Evolutionary conservation across 2,797 vertebrate genomes (phyloP).

Genomic region (Benthosema pterotum): DNA sequence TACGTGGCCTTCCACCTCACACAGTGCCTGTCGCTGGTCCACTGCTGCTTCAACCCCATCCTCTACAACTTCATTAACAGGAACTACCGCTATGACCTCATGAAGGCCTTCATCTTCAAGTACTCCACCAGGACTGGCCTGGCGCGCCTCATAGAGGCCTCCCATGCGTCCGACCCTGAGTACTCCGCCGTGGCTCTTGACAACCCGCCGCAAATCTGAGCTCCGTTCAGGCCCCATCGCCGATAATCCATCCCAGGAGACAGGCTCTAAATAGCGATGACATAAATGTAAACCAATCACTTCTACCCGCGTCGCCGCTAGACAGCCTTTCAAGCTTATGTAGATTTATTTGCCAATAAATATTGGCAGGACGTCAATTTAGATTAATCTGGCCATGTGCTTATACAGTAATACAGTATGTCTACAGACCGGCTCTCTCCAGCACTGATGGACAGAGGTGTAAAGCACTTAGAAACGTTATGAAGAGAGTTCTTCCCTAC

Average conservation of each 20-base stretch:
- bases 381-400: no score
- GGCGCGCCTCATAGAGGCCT: slow-evolving; percentile 89
- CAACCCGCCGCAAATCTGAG: slow-evolving; percentile 70
- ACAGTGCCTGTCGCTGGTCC: slow-evolving; percentile 93
- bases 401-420: no score
- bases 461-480: slow-evolving; percentile 67
- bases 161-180: slow-evolving; percentile 88
- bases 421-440: slow-evolving; percentile 24
- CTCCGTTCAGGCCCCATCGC: background rate
- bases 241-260: slow-evolving; percentile 16
- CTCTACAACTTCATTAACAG: slow-evolving; percentile 96
- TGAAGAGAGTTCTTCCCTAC: slow-evolving; percentile 2
- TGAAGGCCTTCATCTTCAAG: slow-evolving; percentile 98
- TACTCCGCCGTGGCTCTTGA: slow-evolving; percentile 84
- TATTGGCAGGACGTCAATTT: no score
- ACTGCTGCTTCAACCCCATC: slow-evolving; percentile 96
- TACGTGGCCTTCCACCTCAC: slow-evolving; percentile 90
- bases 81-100: slow-evolving; percentile 96
- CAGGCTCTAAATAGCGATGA: slow-evolving; percentile 30
- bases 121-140: slow-evolving; percentile 94
- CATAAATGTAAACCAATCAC: background rate
- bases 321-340: no score
- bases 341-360: no score
- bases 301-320: no score
- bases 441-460: slow-evolving; percentile 39